phyloP scores from a whole-genome alignment of 2,113 vertebrate species.

The Mugil cephalus region DNA sequence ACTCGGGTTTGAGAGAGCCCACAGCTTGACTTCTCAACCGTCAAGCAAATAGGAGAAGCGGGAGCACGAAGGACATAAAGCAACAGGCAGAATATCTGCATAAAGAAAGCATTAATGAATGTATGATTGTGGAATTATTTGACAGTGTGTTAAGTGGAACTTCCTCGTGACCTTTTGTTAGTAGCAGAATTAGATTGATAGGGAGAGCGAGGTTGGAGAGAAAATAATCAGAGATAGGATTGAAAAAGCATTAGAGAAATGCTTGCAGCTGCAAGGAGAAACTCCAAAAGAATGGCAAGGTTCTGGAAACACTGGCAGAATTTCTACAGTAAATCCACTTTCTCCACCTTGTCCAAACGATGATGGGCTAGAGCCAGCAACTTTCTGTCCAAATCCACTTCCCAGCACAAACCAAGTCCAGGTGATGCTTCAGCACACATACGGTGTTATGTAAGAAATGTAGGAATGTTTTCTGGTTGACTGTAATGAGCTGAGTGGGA shows the following conservation, averaged over 20 bases:
- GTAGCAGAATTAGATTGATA: conserved; percentile 13
- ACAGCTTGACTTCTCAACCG: conserved; percentile 49
- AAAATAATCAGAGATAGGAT: conserved; percentile 55
- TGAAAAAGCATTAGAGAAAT: conserved; percentile 48
- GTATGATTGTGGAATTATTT: too few species aligned
- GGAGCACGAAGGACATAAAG: conserved; percentile 2
- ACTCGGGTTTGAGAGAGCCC: conserved; percentile 53
- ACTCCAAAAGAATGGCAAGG: conserved; percentile 16
- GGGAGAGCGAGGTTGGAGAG: conserved; percentile 26
- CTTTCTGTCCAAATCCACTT: conserved; percentile 44
- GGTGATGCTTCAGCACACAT: conserved; percentile 59
- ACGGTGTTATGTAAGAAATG: conserved; percentile 56
- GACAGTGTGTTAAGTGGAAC: conserved; percentile 37
- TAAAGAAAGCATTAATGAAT: conserved; percentile 11
- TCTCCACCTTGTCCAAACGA: conserved; percentile 35
- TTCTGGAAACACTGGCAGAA: conserved; percentile 31
- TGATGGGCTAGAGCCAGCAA: conserved; percentile 13
- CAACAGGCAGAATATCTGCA: background rate
- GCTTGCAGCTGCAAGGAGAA: conserved; percentile 58
- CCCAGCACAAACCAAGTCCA: conserved; percentile 45
- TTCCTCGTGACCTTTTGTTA: conserved; percentile 28
- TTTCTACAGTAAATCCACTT: conserved; percentile 49
- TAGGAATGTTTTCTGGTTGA: conserved; percentile 48
- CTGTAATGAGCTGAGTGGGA: conserved; percentile 48
- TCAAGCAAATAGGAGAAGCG: conserved; percentile 28